Conservation (phyloP, 2,888 invertebrate genomes). For the Cyclophora albipunctata region DNA sequence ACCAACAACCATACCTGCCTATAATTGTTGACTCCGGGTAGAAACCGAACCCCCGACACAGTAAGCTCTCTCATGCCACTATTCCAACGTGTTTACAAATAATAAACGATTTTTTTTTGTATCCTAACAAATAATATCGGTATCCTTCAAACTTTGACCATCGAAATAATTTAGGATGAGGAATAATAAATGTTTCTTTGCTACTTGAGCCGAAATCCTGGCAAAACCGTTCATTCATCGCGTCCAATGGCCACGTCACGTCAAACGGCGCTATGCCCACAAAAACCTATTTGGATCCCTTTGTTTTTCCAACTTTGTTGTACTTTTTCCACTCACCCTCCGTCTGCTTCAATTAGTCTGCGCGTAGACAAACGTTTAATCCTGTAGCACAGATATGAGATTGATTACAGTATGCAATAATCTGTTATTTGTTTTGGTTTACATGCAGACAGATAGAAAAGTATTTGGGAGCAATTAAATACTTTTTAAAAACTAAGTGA, state of each 20-base stretch:
- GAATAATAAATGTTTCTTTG: conserved; percentile 16
- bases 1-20: too few species aligned
- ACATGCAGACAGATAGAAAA: too few species aligned
- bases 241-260: conserved; percentile 12
- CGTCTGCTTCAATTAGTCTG: conserved; percentile 35
- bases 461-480: too few species aligned
- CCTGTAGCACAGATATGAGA: not conserved
- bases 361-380: conserved; percentile 1
- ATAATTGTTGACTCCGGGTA: too few species aligned
- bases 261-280: conserved; percentile 24
- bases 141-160: too few species aligned
- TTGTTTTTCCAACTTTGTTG: conserved; percentile 26
- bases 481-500: too few species aligned
- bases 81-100: too few species aligned
- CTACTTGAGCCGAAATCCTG: conserved; percentile 23
- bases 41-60: too few species aligned
- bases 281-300: conserved; percentile 31
- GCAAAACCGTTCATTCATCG: conserved; percentile 38
- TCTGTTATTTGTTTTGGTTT: not conserved
- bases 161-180: too few species aligned
- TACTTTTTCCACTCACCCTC: conserved; percentile 26
- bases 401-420: not conserved
- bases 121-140: too few species aligned
- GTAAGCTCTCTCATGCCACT: too few species aligned
- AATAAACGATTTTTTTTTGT: too few species aligned